These are phyloP conservation scores for Merluccius polli DNA, from an alignment of 2,797 vertebrate genomes.

Conservation along the genomic window DNA sequence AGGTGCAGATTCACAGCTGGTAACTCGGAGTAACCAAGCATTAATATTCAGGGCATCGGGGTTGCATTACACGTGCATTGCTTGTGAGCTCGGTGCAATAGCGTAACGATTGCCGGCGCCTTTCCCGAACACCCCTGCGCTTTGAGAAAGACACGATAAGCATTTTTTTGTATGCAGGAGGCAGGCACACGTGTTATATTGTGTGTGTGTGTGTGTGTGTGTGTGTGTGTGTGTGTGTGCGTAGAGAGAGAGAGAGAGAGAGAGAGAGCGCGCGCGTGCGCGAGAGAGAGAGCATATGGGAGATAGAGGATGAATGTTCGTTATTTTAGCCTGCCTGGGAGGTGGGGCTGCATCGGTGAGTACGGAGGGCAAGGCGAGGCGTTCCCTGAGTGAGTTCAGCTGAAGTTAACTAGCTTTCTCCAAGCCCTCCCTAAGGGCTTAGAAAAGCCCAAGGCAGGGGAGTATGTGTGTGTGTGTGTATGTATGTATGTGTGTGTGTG, in stretches of 20 bases:
- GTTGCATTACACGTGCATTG: constrained; percentile 53
- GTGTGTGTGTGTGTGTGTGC: not conserved
- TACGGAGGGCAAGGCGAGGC: constrained; percentile 41
- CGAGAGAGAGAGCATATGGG: not conserved
- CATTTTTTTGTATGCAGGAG: constrained; percentile 43
- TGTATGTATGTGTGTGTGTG: constrained; percentile 8
- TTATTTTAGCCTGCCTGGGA: constrained; percentile 38
- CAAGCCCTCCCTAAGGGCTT: constrained; percentile 25
- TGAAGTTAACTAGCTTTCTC: constrained; percentile 52
- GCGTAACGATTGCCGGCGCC: constrained; percentile 31
- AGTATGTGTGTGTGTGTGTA: constrained; percentile 12
- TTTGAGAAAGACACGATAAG: constrained; percentile 32
- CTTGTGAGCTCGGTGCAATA: constrained; percentile 46
- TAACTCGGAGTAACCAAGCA: constrained; percentile 49
- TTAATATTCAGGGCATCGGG: constrained; percentile 56
- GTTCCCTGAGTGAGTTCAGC: constrained; percentile 60
- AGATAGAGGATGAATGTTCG: not conserved
- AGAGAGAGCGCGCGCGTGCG: constrained; percentile 22
- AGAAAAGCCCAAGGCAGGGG: constrained; percentile 32
- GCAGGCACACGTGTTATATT: constrained; percentile 7
- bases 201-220: not conserved
- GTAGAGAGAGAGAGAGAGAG: constrained; percentile 25
- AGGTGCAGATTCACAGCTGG: constrained; percentile 30
- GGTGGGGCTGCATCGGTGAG: constrained; percentile 38
- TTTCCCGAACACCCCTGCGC: constrained; percentile 32